Conservation (phyloP, 2,797 vertebrate species). For the Rhinichthys osculus region DNA sequence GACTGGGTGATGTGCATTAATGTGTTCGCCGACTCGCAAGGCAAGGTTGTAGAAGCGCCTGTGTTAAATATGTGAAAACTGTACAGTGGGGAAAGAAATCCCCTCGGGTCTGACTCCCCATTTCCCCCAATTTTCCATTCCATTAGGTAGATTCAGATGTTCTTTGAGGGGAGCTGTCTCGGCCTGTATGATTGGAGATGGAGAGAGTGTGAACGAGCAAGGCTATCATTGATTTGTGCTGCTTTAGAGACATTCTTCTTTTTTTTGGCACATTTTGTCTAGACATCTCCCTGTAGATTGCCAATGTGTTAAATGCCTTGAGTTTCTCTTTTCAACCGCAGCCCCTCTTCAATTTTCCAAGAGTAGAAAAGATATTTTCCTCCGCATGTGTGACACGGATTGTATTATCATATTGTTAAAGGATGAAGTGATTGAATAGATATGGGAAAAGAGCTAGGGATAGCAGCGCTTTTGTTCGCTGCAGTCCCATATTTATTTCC, state of each 20-base stretch:
- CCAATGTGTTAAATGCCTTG: constrained; percentile 62
- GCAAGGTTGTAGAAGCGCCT: constrained; percentile 42
- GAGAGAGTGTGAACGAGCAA: constrained; percentile 28
- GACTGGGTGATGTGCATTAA: constrained; percentile 43
- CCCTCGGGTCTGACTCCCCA: constrained; percentile 58
- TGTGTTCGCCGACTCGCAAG: constrained; percentile 31
- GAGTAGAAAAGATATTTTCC: constrained; percentile 51
- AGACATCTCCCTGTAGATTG: constrained; percentile 61
- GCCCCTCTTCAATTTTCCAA: constrained; percentile 55
- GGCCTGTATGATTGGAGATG: constrained; percentile 50
- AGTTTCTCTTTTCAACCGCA: constrained; percentile 48
- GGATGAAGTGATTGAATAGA: constrained; percentile 41
- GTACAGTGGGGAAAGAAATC: constrained; percentile 50
- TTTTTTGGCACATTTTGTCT: constrained; percentile 53
- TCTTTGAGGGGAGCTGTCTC: constrained; percentile 61
- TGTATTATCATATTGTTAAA: constrained; percentile 59
- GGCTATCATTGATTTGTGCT: constrained; percentile 67
- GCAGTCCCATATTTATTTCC: constrained; percentile 11
- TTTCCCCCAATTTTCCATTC: constrained; percentile 70
- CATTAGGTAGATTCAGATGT: constrained; percentile 71
- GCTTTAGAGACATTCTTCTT: constrained; percentile 54
- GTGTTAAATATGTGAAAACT: constrained; percentile 64
- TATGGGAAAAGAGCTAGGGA: constrained; percentile 11
- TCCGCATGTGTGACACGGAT: constrained; percentile 43
- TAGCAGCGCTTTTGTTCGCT: not conserved